Evolutionary conservation across 64 coral and sea anemone species (phyloP).

Genomic region (Dendronephthya gigantea): DNA sequence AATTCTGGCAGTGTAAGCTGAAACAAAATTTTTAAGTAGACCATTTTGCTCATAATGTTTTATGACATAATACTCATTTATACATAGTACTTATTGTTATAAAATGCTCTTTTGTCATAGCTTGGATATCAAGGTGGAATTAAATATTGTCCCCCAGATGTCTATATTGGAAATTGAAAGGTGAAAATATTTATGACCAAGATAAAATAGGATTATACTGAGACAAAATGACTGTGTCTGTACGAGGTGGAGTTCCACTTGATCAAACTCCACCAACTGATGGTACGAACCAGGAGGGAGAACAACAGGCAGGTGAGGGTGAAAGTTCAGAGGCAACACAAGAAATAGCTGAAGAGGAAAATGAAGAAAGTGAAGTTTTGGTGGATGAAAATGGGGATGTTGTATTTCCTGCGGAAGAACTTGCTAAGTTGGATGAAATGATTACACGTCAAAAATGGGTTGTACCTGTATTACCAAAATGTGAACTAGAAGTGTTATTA

Average conservation of each 20-base stretch:
- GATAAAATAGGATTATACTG: not conserved
- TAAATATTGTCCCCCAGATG: not conserved
- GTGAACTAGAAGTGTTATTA: constrained; percentile 86
- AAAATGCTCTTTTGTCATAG: no score
- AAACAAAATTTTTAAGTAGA: no score
- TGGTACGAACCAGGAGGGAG: not conserved
- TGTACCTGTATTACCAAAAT: constrained; percentile 92
- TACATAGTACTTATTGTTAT: no score
- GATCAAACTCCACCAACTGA: not conserved
- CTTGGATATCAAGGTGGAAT: not conserved
- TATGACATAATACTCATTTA: no score
- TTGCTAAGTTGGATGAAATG: constrained; percentile 94
- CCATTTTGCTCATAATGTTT: no score
- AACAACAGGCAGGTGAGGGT: not conserved
- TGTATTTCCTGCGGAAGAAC: constrained; percentile 60
- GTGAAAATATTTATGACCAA: not conserved
- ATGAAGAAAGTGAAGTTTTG: not conserved
- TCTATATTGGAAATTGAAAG: not conserved
- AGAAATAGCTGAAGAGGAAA: not conserved
- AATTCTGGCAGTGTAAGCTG: no score
- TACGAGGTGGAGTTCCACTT: constrained; percentile 4
- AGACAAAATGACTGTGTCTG: constrained; percentile 4
- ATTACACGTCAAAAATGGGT: constrained; percentile 89
- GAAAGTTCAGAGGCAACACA: not conserved
- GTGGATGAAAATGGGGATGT: constrained; percentile 59